Evolutionary conservation across 92 coral and sea anemone species (phyloP).

Genomic region (Muricea muricata): DNA sequence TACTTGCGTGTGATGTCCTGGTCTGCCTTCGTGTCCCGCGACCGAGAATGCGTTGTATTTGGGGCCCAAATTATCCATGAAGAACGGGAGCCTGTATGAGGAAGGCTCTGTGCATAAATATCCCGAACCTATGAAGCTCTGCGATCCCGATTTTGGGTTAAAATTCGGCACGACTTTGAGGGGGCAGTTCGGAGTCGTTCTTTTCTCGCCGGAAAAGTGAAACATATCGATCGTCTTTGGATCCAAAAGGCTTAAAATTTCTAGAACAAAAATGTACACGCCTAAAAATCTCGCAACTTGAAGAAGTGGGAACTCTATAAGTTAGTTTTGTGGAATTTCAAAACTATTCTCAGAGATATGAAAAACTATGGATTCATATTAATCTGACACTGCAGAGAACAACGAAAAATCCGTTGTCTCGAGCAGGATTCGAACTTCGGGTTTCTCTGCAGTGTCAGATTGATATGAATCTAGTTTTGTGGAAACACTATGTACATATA

Average conservation of each 20-base stretch:
- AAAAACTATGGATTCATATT: no score
- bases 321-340: neutral
- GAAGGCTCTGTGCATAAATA: conserved; percentile 61
- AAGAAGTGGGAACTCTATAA: no score
- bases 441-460: no score
- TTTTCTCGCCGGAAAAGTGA: conserved; percentile 79
- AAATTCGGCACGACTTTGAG: conserved; percentile 90
- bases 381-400: no score
- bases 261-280: conserved; percentile 56
- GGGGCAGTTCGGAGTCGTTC: conserved; percentile 92
- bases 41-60: conserved; percentile 94
- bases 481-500: no score
- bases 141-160: conserved; percentile 96
- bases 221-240: conserved; percentile 86
- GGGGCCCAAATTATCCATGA: conserved; percentile 88
- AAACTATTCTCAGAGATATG: no score
- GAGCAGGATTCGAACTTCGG: no score
- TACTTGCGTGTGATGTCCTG: conserved; percentile 99
- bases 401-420: no score
- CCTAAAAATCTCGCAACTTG: no score
- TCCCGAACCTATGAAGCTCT: conserved; percentile 76
- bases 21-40: conserved; percentile 98
- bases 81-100: conserved; percentile 83
- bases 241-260: conserved; percentile 70
- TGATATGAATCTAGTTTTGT: no score